phyloP scores from a whole-genome alignment of 2,888 invertebrate genomes.

The Macrophya alboannulata region DNA sequence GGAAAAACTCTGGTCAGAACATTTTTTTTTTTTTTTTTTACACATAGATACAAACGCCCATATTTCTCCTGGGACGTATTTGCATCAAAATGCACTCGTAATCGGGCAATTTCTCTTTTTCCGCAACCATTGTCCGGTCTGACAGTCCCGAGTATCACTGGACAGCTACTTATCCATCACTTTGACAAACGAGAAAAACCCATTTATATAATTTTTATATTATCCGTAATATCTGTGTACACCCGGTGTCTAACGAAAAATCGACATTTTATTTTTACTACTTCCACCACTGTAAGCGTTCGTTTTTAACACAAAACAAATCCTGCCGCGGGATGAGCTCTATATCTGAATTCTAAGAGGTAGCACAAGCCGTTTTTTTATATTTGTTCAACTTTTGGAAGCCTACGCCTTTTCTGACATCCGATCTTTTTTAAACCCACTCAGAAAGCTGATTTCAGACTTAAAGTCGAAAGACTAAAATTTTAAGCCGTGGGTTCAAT shows the following conservation, averaged over 20 bases:
- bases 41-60: not conserved
- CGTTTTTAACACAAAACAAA: too few species aligned
- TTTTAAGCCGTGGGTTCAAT: too few species aligned
- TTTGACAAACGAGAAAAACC: constrained; percentile 23
- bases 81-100: constrained; percentile 46
- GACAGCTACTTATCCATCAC: constrained; percentile 38
- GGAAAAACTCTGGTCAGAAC: not conserved
- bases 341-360: too few species aligned
- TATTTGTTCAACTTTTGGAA: too few species aligned
- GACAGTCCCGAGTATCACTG: constrained; percentile 6
- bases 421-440: too few species aligned
- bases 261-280: not conserved
- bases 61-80: constrained; percentile 8
- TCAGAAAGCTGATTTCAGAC: too few species aligned
- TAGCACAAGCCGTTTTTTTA: too few species aligned
- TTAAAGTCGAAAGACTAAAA: too few species aligned
- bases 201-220: constrained; percentile 14
- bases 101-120: constrained; percentile 40
- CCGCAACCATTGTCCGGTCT: constrained; percentile 14
- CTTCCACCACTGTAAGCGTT: too few species aligned
- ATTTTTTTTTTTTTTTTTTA: constrained; percentile 11
- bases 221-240: constrained; percentile 1
- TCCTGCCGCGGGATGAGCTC: too few species aligned
- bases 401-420: too few species aligned
- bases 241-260: not conserved